These are phyloP conservation scores for Botia kubotai DNA, from an alignment of 2,797 vertebrate species.

Conservation along the genomic window DNA sequence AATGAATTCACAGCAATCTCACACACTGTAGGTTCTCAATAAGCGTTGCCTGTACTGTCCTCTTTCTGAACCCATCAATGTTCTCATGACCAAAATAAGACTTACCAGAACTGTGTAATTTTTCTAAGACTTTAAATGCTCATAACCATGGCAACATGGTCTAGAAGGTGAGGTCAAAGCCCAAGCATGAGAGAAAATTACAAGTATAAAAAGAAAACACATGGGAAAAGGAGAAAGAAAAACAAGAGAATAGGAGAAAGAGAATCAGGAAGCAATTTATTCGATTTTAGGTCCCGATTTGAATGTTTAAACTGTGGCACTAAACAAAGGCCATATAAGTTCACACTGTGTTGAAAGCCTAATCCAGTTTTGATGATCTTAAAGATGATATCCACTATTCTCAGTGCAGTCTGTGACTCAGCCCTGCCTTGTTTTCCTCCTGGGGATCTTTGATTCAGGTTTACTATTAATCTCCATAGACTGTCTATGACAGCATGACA, in stretches of 20 bases:
- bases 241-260: neutral
- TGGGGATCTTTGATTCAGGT: constrained; percentile 65
- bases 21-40: neutral
- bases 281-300: neutral
- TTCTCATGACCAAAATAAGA: neutral
- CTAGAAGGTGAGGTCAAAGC: constrained; percentile 21
- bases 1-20: too few relatives aligned
- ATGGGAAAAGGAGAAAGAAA: neutral
- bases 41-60: neutral
- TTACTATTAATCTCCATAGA: constrained; percentile 69
- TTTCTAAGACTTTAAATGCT: neutral
- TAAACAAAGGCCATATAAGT: constrained; percentile 9
- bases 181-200: neutral
- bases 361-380: constrained; percentile 20
- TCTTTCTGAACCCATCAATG: neutral
- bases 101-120: neutral
- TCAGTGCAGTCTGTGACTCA: constrained; percentile 9
- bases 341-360: neutral
- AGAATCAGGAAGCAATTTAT: neutral
- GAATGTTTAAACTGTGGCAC: neutral
- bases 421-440: constrained; percentile 10
- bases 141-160: constrained; percentile 47
- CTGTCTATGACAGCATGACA: constrained; percentile 64
- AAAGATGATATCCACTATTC: neutral
- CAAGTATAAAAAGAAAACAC: neutral